phyloP scores from a whole-genome alignment of 1,140 invertebrate species.

The Solen grandis region DNA sequence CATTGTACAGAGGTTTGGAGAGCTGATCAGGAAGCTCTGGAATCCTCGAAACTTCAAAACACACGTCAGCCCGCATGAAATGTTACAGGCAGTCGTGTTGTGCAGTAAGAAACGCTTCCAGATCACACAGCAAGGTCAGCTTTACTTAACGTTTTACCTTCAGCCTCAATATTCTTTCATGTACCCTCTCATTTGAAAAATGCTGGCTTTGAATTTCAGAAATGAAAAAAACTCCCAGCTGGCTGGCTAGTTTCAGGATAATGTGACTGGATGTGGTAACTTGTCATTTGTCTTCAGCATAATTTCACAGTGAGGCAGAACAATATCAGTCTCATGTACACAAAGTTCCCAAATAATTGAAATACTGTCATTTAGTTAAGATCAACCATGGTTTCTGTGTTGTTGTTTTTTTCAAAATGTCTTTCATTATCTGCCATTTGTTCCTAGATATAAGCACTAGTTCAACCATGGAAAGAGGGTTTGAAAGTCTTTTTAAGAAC shows the following conservation, averaged over 20 bases:
- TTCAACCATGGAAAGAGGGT: too few species aligned
- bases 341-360: too few species aligned
- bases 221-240: neutral
- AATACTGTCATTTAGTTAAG: too few species aligned
- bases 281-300: neutral
- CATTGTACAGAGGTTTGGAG: slow-evolving; percentile 98
- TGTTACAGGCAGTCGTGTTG: slow-evolving; percentile 99
- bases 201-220: neutral
- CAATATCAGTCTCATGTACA: too few species aligned
- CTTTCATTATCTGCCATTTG: too few species aligned
- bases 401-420: too few species aligned
- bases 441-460: too few species aligned
- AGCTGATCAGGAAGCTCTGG: slow-evolving; percentile 98
- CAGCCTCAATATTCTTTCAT: neutral
- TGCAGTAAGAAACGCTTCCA: slow-evolving; percentile 99
- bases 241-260: too few species aligned
- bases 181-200: neutral
- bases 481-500: too few species aligned
- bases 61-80: slow-evolving; percentile 99
- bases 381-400: too few species aligned
- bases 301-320: too few species aligned
- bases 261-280: too few species aligned
- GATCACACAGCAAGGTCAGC: slow-evolving; percentile 96
- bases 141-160: neutral
- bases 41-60: slow-evolving; percentile 99